phyloP scores from a whole-genome alignment of 2,888 invertebrate genomes.

The Aethes cnicana region DNA sequence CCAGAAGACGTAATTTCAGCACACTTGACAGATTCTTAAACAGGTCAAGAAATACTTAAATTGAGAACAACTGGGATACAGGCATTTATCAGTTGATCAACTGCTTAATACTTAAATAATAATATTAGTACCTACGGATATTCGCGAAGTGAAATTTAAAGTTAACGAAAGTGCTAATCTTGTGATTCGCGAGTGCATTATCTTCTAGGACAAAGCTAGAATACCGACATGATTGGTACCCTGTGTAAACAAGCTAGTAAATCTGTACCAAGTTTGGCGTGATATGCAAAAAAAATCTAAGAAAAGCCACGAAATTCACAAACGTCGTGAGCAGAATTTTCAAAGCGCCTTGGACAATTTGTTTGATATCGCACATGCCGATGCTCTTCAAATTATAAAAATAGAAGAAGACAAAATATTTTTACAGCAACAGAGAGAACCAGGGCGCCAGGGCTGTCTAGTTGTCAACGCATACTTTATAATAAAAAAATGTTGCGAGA shows the following conservation, averaged over 20 bases:
- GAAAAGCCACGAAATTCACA: no score
- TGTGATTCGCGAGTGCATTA: slow-evolving; percentile 39
- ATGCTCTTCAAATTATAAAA: slow-evolving; percentile 37
- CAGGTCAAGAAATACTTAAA: no score
- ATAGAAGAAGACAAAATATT: slow-evolving; percentile 42
- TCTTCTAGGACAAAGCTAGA: slow-evolving; percentile 41
- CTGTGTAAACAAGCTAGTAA: slow-evolving; percentile 37
- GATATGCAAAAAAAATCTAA: slow-evolving; percentile 41
- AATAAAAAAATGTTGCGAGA: no score
- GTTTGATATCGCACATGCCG: slow-evolving; percentile 37
- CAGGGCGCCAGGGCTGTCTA: slow-evolving; percentile 40
- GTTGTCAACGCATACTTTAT: no score
- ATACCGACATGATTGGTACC: slow-evolving; percentile 31
- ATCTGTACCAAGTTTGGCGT: slow-evolving; percentile 46
- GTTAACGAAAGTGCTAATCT: slow-evolving; percentile 37
- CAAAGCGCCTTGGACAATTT: no score
- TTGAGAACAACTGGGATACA: no score
- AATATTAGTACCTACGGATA: no score
- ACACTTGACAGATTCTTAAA: no score
- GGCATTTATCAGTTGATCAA: no score
- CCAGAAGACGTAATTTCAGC: no score
- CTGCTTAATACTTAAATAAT: no score
- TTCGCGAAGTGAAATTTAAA: slow-evolving; percentile 37
- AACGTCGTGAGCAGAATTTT: no score
- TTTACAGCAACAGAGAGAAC: slow-evolving; percentile 40